phyloP scores from a whole-genome alignment of 2,888 invertebrate genomes.

The Drepana falcataria region DNA sequence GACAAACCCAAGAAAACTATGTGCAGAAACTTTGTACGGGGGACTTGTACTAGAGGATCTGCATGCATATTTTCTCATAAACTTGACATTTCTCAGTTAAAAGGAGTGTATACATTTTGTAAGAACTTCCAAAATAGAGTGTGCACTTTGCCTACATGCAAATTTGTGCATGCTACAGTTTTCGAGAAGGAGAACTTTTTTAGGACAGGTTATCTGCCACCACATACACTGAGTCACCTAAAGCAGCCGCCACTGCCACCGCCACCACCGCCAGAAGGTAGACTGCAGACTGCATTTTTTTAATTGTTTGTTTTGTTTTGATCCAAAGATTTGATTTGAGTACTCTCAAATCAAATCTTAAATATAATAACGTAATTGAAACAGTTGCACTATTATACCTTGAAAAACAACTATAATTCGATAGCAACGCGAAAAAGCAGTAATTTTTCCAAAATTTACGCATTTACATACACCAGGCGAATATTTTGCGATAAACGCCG shows the following conservation, averaged over 20 bases:
- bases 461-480: too few species aligned
- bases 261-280: conserved; percentile 35
- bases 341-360: too few species aligned
- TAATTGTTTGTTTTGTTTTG: too few species aligned
- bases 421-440: too few species aligned
- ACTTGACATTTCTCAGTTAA: conserved; percentile 41
- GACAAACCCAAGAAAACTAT: conserved; percentile 21
- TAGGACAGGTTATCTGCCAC: conserved; percentile 45
- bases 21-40: conserved; percentile 53
- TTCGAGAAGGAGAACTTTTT: conserved; percentile 55
- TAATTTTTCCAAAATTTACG: too few species aligned
- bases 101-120: conserved; percentile 53
- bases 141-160: conserved; percentile 45
- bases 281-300: too few species aligned
- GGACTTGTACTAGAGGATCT: conserved; percentile 42
- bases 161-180: conserved; percentile 54
- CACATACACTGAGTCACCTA: conserved; percentile 39
- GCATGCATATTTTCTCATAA: conserved; percentile 48
- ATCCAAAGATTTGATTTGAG: too few species aligned
- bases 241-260: conserved; percentile 22
- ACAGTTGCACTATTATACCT: too few species aligned
- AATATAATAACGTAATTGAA: too few species aligned
- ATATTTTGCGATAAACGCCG: too few species aligned
- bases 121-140: conserved; percentile 48
- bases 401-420: too few species aligned